A percentile compares a stretch with the other conserved stretches of the same genome.
Conservation (phyloP, 2,113 vertebrate genomes). For the Rhabdomys dilectus region DNA sequence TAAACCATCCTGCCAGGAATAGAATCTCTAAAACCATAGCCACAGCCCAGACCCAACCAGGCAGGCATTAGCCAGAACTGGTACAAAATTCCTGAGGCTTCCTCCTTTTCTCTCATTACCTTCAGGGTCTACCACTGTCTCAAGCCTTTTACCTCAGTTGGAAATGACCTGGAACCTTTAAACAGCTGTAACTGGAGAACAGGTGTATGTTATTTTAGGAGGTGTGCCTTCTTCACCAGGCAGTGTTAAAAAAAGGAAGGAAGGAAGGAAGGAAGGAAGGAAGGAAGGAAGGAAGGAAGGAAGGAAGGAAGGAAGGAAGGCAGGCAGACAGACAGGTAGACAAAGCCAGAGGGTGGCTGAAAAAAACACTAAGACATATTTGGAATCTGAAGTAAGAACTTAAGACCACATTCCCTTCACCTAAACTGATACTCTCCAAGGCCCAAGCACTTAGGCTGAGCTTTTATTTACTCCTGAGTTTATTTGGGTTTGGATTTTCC, state of each 20-base stretch:
- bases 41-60: not conserved
- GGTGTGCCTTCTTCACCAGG: not conserved
- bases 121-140: not conserved
- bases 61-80: slow-evolving; percentile 1
- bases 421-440: slow-evolving; percentile 42
- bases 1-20: not conserved
- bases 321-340: no score
- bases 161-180: not conserved
- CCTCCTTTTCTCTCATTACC: not conserved
- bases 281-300: no score
- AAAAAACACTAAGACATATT: slow-evolving; percentile 44
- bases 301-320: no score
- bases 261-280: no score
- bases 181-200: not conserved
- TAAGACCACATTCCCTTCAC: slow-evolving; percentile 38
- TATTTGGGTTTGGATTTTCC: slow-evolving; percentile 40
- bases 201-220: not conserved
- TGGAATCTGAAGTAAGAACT: slow-evolving; percentile 57
- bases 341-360: rapidly evolving
- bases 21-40: slow-evolving; percentile 16
- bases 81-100: not conserved
- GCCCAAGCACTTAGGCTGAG: rapidly evolving
- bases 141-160: slow-evolving; percentile 36
- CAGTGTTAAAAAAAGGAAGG: not conserved
- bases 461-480: slow-evolving; percentile 16